Percentiles rank a stretch among this genome's conserved stretches.
Evolutionary conservation across 1,140 invertebrate genomes (phyloP).

Genomic region (Drosophila hydei): DNA sequence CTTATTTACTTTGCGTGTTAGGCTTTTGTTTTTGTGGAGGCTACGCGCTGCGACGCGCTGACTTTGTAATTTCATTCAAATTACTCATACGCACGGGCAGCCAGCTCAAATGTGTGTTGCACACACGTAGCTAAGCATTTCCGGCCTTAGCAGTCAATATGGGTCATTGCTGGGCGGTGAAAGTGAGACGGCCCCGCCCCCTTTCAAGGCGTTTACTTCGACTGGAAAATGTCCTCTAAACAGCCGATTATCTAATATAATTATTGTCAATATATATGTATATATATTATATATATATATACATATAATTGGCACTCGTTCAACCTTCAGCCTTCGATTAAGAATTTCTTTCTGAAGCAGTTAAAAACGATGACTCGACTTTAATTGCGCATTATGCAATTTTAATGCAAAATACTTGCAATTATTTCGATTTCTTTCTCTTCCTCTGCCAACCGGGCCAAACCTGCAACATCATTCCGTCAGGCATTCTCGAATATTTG

Average conservation of each 20-base stretch:
- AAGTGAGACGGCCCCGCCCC: constrained; percentile 49
- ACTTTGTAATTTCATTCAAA: constrained; percentile 78
- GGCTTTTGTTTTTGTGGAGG: constrained; percentile 63
- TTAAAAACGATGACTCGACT: constrained; percentile 2
- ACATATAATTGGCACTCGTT: background rate
- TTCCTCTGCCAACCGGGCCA: background rate
- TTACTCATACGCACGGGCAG: constrained; percentile 69
- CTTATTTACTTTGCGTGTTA: constrained; percentile 20
- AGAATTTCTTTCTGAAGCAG: background rate
- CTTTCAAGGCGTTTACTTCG: background rate
- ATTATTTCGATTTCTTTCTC: constrained; percentile 2
- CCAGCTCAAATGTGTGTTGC: constrained; percentile 29
- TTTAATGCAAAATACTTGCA: background rate
- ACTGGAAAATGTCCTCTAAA: constrained; percentile 46
- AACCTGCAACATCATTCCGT: background rate
- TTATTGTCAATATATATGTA: background rate
- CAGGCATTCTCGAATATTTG: background rate
- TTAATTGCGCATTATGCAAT: background rate
- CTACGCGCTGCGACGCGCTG: constrained; percentile 63
- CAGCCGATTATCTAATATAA: background rate
- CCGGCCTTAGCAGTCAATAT: constrained; percentile 59
- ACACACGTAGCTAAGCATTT: constrained; percentile 40
- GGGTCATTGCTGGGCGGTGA: constrained; percentile 74
- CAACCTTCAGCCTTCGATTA: background rate
- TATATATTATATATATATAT: background rate